Evolutionary conservation across 53 echinoderm and acorn worm genomes (phyloP).

Genomic region (Echinarachnius parma): DNA sequence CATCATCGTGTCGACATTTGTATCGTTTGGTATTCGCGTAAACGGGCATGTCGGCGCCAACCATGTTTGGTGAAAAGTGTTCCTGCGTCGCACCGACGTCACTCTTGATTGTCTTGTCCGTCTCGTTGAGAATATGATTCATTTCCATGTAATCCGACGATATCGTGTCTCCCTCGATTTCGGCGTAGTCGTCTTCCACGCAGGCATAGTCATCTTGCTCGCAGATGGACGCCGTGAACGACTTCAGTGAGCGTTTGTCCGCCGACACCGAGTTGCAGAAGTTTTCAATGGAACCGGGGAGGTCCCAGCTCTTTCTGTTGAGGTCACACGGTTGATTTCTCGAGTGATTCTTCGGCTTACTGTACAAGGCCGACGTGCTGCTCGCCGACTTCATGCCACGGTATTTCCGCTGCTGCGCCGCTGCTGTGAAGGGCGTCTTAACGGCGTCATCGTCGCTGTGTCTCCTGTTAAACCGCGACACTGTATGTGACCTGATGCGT

Average conservation of each 20-base stretch:
- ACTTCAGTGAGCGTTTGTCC: constrained; percentile 14
- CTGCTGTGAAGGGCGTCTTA: too few relatives aligned
- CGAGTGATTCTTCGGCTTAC: constrained; percentile 15
- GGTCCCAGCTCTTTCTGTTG: constrained; percentile 29
- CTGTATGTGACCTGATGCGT: constrained; percentile 26
- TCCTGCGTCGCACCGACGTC: too few relatives aligned
- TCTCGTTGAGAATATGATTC: too few relatives aligned
- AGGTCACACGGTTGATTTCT: background rate
- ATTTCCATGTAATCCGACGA: constrained; percentile 25
- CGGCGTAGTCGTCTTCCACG: constrained; percentile 6
- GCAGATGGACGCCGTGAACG: constrained; percentile 17
- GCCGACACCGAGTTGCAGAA: constrained; percentile 7
- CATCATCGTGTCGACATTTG: too few relatives aligned
- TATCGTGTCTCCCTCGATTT: constrained; percentile 1
- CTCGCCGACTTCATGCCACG: constrained; percentile 32
- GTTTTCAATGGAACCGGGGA: constrained; percentile 31
- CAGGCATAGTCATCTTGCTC: constrained; percentile 31
- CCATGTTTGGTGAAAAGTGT: too few relatives aligned
- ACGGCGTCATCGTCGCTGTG: too few relatives aligned
- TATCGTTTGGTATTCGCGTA: too few relatives aligned
- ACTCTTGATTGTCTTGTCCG: too few relatives aligned
- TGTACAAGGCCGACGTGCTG: constrained; percentile 15
- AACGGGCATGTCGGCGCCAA: too few relatives aligned
- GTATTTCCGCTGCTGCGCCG: constrained; percentile 2
- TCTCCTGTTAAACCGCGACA: too few relatives aligned